These are phyloP conservation scores for Leiothrix lutea DNA, from an alignment of 2,113 vertebrate genomes.

Conservation along the genomic window DNA sequence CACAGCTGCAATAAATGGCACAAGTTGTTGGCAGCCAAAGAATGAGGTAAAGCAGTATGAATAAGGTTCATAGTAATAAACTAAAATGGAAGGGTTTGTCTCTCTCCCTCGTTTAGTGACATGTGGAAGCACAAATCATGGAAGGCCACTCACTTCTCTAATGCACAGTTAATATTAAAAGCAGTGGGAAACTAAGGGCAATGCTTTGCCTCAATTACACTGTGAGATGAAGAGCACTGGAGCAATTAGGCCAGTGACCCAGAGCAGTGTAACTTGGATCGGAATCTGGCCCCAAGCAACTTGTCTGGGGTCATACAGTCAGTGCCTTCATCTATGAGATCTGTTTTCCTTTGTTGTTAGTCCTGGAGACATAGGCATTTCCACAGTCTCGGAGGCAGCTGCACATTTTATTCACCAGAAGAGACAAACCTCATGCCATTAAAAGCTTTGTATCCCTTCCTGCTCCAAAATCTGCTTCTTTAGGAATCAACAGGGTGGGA, in stretches of 20 bases:
- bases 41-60: not conserved
- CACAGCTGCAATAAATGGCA: constrained; percentile 1
- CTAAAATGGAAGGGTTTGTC: not conserved
- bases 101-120: not conserved
- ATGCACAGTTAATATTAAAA: not conserved
- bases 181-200: not conserved
- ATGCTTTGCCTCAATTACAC: not conserved
- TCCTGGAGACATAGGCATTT: not conserved
- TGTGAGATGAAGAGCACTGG: not conserved
- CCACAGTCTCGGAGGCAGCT: not conserved
- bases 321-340: not conserved
- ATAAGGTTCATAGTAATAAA: not conserved
- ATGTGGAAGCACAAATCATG: not conserved
- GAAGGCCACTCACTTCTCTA: not conserved
- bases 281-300: constrained; percentile 8
- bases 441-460: not conserved
- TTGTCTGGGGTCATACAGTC: not conserved
- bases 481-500: not conserved
- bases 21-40: not conserved
- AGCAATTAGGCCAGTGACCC: constrained; percentile 24
- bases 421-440: not conserved
- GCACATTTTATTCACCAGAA: not conserved
- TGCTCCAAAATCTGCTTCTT: not conserved
- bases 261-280: not conserved
- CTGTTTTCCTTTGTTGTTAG: not conserved